Base-by-base conservation (phyloP, 2,797 vertebrate genomes). In the Enteromius thamalakanensis region DNA sequence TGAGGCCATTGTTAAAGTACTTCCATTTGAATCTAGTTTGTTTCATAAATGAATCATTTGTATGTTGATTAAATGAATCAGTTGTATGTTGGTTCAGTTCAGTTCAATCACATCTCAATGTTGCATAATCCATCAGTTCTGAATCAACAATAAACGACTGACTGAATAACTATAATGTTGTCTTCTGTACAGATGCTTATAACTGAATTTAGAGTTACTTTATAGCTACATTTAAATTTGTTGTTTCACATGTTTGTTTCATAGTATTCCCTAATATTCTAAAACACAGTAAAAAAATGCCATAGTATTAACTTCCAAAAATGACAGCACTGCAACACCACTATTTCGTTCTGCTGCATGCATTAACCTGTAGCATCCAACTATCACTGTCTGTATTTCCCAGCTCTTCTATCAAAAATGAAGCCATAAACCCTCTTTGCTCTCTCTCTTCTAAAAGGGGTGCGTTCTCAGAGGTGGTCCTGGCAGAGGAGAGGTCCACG, bases 391-490 rank as follows among this genome's bases (percentile, higher is more conserved):
- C 34, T 77, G 34, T 62, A 11, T 70, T 76, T 69, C 55, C 32
- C 62, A 70, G 17, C 6, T 26, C 42, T 58, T 3, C 17, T 49
- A 37, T 76, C 21, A 80, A 51, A 37, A 78, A 76, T 45, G 11
- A 72, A 32, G 9, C 29, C 7, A 5, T 78, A 17, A 40, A 14
- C 17, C 32, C 45, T 42, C 8, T 49, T 42, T 70, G 34, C 10
- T 75, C 21, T 69, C n/a, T 69, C 12, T 85, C 23, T 80, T 72
- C 29, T 92, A 32, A 98, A 68, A 82, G 97, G 1, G 98, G 98
- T 67, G 98, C 97, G 0, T 99, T 99, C 92, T 99, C 97, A 0
- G 98, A 99, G 94, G 98, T 99, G 86, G 96, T 99, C 82, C 87
- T 99, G 91, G 97, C 98, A 0, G 96, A 99, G 93, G 96, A 99